These are phyloP conservation scores for Carollia perspicillata DNA, from an alignment of 2,113 vertebrate species.

Conservation along the genomic window DNA sequence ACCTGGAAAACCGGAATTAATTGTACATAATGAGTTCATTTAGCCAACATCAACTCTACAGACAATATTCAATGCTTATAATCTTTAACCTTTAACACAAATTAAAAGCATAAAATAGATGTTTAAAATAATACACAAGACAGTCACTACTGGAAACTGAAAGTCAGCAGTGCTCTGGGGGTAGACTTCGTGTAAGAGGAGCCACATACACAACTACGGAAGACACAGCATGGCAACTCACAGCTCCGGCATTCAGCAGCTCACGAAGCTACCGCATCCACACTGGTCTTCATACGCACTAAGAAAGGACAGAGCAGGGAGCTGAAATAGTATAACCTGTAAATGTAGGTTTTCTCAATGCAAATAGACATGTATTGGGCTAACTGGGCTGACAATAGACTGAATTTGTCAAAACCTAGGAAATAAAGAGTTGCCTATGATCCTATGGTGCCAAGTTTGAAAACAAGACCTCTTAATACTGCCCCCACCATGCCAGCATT, in stretches of 20 bases:
- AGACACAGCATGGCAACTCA: neutral
- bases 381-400: neutral
- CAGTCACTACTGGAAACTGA: neutral
- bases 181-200: neutral
- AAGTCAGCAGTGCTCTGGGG: neutral
- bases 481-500: neutral
- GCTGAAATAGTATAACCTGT: neutral
- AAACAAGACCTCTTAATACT: neutral
- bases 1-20: neutral
- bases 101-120: neutral
- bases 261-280: neutral
- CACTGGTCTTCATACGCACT: neutral
- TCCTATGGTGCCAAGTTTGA: neutral
- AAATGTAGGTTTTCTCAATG: neutral
- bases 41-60: neutral
- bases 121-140: neutral
- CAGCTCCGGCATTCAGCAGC: neutral
- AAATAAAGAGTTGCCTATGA: neutral
- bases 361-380: neutral
- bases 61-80: neutral
- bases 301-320: neutral
- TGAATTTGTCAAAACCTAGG: neutral
- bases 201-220: neutral
- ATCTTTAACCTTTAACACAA: neutral
- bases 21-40: neutral